Evolutionary conservation across 2,888 invertebrate species (phyloP).

Genomic region (Phyto melanocephala): DNA sequence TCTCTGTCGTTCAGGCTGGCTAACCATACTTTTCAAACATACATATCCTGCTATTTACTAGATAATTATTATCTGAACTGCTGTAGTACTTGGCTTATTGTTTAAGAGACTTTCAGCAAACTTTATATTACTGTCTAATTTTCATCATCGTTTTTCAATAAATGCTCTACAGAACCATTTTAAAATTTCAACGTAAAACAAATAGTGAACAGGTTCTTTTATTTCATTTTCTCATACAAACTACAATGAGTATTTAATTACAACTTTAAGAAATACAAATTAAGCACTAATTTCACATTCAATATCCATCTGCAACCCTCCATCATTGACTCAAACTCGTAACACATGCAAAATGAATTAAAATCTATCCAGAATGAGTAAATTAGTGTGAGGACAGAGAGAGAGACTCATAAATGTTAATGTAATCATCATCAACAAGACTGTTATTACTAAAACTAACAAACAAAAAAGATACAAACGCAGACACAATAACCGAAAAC

Average conservation of each 20-base stretch:
- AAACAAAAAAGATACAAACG: background rate
- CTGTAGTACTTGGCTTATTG: too few species aligned
- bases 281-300: conserved; percentile 38
- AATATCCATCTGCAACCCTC: background rate
- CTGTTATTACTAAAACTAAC: background rate
- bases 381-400: background rate
- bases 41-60: too few species aligned
- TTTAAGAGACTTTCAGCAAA: too few species aligned
- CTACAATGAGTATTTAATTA: conserved; percentile 46
- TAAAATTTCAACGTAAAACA: too few species aligned
- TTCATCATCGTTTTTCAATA: too few species aligned
- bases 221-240: too few species aligned
- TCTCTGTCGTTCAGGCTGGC: too few species aligned
- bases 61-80: too few species aligned
- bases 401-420: conserved; percentile 44
- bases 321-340: background rate
- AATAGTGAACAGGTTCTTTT: too few species aligned
- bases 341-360: conserved; percentile 4
- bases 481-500: background rate
- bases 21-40: too few species aligned
- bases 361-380: background rate
- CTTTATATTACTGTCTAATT: too few species aligned
- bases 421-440: conserved; percentile 43
- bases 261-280: conserved; percentile 36
- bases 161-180: too few species aligned